phyloP scores from a whole-genome alignment of 2,113 vertebrate genomes.

The Crotophaga sulcirostris region DNA sequence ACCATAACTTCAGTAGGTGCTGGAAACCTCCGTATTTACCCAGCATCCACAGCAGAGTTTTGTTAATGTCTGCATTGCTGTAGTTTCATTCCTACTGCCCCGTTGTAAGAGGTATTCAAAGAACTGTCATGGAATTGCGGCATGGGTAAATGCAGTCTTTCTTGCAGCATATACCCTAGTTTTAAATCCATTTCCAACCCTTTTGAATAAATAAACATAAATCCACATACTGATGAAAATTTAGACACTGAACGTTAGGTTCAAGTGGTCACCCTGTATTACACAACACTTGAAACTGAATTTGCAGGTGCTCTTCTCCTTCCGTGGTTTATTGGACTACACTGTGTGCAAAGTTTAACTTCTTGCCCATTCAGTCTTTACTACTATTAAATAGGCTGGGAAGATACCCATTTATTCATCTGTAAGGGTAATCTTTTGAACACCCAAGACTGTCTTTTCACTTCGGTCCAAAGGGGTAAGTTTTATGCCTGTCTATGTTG shows the following conservation, averaged over 20 bases:
- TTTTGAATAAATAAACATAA: not conserved
- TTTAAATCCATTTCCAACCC: not conserved
- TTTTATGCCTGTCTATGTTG: not conserved
- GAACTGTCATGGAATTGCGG: not conserved
- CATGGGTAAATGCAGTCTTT: not conserved
- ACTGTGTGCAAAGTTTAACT: not conserved
- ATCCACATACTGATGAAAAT: not conserved
- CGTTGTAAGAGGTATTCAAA: not conserved
- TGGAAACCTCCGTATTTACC: not conserved
- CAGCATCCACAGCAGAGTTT: not conserved
- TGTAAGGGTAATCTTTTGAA: not conserved
- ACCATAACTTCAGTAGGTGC: not conserved
- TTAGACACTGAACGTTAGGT: not conserved
- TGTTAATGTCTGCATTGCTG: not conserved
- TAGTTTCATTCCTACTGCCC: not conserved
- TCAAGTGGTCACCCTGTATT: not conserved
- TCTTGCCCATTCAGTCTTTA: not conserved
- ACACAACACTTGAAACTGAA: not conserved
- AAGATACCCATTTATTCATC: not conserved
- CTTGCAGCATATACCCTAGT: not conserved
- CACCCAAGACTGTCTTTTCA: not conserved
- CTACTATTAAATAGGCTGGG: not conserved
- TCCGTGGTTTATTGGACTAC: not conserved
- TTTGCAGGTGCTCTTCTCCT: not conserved
- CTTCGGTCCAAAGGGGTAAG: not conserved